Base-by-base conservation (phyloP, 2,113 vertebrate genomes). In the Dolichotis patagonum region DNA sequence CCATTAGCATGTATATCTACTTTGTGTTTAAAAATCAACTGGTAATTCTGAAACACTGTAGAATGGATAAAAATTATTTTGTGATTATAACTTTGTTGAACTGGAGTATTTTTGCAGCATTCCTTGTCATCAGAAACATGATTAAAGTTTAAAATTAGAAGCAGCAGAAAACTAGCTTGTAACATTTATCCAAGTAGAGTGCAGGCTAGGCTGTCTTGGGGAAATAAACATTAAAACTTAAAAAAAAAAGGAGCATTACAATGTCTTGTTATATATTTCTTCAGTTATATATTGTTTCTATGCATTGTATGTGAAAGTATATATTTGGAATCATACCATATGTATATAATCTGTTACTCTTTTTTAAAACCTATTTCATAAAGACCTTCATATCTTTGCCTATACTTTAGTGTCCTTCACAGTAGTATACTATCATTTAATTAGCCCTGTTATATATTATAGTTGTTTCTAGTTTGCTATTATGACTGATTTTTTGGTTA, bases 221-320 rank as follows among this genome's bases (percentile, higher is more conserved):
- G 99, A 99, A 99, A 99, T 99, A 99, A 99, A 99, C 99, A 99
- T 99, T 99, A 99, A 99, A 99, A 99, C 99, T 99, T 99, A 99
- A 97, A 98, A n/a, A n/a, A n/a, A n/a, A n/a, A n/a, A n/a, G n/a
- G n/a, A n/a, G n/a, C n/a, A n/a, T n/a, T 87, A 43, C 38, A 77
- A 52, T 94, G 38, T 30, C 65, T 63, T 58, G 3, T 54, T 56
- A 3, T 56, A 1, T 87, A 52, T 78, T 87, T 92, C 16, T 43
- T 43, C 58, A 81, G 75, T 60, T 54, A 54, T 54, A 54, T 54
- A 7, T 77, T 77, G 28, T 49, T 46, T 77, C 12, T 77, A 12
- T 54, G 84, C 41, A 32, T 63, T 63, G 9, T 38, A 8, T 32
- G 12, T 85, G 30, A n/a, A n/a, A 3, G 20, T 49, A 7, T n/a